Evolutionary conservation across 2,888 invertebrate species (phyloP), one percentile per base, ranked within the genome.

Genomic region (Macropis europaea): DNA sequence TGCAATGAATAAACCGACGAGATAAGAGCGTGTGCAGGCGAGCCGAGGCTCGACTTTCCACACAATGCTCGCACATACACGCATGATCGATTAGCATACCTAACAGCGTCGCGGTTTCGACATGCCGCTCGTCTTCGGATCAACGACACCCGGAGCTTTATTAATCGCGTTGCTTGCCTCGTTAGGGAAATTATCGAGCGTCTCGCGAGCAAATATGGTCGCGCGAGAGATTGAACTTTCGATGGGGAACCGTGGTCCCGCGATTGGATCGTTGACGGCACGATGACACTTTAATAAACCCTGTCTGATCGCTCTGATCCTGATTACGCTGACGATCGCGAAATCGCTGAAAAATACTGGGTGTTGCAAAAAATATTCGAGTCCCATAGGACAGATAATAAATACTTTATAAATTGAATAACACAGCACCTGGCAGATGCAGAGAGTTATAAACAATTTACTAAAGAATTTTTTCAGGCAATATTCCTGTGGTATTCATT

Each of bases 71-170:
- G 19, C 17, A 6, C 26, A n/a, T 30, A 30, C 54, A 6, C 30
- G 9, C 6, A 30, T 26, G 42, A 17, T 54, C 50, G 50, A 73
- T 73, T 73, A 71, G 42, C 62, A 68, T 68, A 61, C 30, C 34
- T 71, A 71, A 67, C 36, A 60, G 53, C 34, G 30, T 32, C 43
- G 53, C 42, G 66, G 38, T 61, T 61, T 61, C 67, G 71, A 57
- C 45, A 43, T 30, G 43, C 30, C 30, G 45, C 50, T 32, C 68
- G 42, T 60, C 30, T 36, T 7, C 43, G 52, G 60, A 36, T 32
- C 62, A 72, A 69, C 62, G 70, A 69, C 62, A 72, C 32, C 48
- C 36, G 9, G 17, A 9, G 66, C 38, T 28, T 68, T 68, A 71
- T 68, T 71, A 71, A 70, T 70, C 70, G 70, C 52, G 24, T n/a